phyloP scores from a whole-genome alignment of 2,113 vertebrate genomes.

The Tonatia bakeri region DNA sequence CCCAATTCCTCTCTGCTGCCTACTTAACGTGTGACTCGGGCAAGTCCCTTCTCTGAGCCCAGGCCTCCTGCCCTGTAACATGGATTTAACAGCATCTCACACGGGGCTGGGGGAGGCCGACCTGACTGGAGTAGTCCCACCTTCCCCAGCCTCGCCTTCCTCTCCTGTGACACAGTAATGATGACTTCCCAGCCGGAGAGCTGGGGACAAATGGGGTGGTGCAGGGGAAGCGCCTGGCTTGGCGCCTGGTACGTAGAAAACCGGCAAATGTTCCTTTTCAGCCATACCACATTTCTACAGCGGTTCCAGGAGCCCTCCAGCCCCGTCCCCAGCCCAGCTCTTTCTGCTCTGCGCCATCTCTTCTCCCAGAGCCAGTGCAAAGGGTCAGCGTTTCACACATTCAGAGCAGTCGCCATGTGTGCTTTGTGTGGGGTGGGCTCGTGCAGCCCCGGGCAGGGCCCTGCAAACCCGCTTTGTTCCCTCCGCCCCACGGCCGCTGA shows the following conservation, averaged over 20 bases:
- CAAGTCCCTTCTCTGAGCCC: background rate
- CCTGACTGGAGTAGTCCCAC: no score
- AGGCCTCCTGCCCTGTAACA: background rate
- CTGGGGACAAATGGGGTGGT: background rate
- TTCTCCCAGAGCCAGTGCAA: background rate
- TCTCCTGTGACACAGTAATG: background rate
- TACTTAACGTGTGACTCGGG: background rate
- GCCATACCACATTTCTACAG: background rate
- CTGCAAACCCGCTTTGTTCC: conserved; percentile 60
- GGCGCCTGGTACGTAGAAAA: background rate
- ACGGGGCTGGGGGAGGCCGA: fast-evolving
- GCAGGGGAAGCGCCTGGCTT: background rate
- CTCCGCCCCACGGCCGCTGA: background rate
- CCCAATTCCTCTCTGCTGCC: background rate
- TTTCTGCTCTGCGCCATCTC: conserved; percentile 5
- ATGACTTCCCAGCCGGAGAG: background rate
- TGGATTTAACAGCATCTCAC: background rate
- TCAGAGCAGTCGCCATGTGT: background rate
- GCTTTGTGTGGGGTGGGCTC: conserved; percentile 30
- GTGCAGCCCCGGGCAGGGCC: background rate
- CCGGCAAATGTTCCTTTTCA: background rate
- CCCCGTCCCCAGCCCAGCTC: background rate
- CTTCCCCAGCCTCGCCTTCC: background rate
- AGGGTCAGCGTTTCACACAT: conserved; percentile 41
- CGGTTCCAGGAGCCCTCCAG: background rate